Evolutionary conservation across 92 coral and sea anemone species (phyloP), one percentile per base, ranked within the genome.

Genomic region (Porites evermanni): DNA sequence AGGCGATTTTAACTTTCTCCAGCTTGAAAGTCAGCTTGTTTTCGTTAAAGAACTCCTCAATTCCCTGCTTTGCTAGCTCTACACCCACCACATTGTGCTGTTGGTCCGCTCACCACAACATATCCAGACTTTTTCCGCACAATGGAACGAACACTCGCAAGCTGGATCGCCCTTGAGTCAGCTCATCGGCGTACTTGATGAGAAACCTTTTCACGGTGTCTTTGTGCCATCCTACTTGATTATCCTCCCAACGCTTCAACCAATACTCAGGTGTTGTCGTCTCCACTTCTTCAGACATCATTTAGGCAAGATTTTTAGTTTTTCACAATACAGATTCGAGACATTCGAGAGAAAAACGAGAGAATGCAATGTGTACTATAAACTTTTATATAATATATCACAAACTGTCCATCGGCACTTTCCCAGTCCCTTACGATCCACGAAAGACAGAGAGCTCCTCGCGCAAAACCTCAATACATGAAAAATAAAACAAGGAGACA

Each of bases 41-140:
- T 66, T 94, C 95, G 19, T 75, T 18, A 63, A 89, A 92, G 74
- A 92, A 94, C 3, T 20, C 83, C 54, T 87, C 77, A 17, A 94
- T 88, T 10, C 82, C 90, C 58, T 69, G 38, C 82, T 74, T 67
- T 10, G 84, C 86, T 58, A 82, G 72, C 70, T 94, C 98, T 8
- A 94, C 87, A 0, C 98, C 98, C 20, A 94, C 91, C 16, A 94
- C 92, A 19, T 69, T 81, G 58, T 89, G 91, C 7, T 94, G 92
- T 61, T 94, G 84, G 14, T 94, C 98, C 4, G 93, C 98, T 14
- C 92, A 70, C 95, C 98, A 94, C 58, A 90, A 14, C 84, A 94
- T 67, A 73, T 94, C 98, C n/a, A 87, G 67, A 2, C 91, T 84
- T 58, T 92, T 92, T 0, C 98, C 98, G 75, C 98, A 92, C 44